phyloP scores from a whole-genome alignment of 2,113 vertebrate genomes.

The Corvus moneduloides region DNA sequence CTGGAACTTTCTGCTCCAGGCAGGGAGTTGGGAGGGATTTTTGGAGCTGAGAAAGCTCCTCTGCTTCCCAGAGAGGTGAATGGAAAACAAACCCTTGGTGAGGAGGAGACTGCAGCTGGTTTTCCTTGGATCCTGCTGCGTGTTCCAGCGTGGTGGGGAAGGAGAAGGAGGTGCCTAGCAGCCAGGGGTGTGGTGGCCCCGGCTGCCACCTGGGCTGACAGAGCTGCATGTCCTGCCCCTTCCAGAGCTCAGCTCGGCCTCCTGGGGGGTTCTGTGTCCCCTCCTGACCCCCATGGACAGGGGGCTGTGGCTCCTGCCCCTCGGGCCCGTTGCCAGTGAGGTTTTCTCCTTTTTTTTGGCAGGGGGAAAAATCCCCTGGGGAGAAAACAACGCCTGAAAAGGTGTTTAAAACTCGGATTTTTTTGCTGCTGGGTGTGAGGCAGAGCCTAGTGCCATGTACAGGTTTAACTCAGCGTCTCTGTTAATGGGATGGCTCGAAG shows the following conservation, averaged over 20 bases:
- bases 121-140: not conserved
- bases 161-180: not conserved
- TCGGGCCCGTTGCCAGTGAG: accelerated
- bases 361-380: too few species aligned
- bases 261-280: not conserved
- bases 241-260: not conserved
- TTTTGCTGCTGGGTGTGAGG: not conserved
- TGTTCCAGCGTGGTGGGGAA: not conserved
- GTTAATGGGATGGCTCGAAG: not conserved
- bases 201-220: not conserved
- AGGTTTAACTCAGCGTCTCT: not conserved
- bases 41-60: not conserved
- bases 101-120: not conserved
- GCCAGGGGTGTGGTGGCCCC: not conserved
- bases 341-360: not conserved
- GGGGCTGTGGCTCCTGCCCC: not conserved
- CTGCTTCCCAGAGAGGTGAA: not conserved
- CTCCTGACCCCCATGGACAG: accelerated
- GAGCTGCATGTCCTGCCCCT: not conserved
- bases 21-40: not conserved
- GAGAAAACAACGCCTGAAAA: not conserved
- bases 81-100: not conserved
- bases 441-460: not conserved
- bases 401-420: not conserved
- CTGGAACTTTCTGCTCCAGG: not conserved